These are phyloP conservation scores for Agonum fuliginosum DNA, from an alignment of 2,888 invertebrate genomes.

Conservation along the genomic window DNA sequence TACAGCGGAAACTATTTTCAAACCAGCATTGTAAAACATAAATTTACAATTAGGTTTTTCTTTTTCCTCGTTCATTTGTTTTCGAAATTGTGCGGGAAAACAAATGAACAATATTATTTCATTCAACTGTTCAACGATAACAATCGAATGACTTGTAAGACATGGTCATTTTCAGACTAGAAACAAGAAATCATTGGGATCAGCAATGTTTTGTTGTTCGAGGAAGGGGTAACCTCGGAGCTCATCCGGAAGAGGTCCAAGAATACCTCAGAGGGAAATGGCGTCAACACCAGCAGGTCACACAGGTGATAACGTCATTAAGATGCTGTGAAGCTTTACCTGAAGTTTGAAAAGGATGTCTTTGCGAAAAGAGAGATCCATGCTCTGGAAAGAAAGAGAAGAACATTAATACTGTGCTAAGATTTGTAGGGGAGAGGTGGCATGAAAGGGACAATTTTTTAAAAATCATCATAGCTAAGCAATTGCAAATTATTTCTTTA, in stretches of 20 bases:
- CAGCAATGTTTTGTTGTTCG: conserved; percentile 19
- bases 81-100: conserved; percentile 35
- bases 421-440: too few relatives aligned
- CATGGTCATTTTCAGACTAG: not conserved
- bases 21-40: conserved; percentile 23
- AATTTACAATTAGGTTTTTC: conserved; percentile 25
- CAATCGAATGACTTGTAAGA: not conserved
- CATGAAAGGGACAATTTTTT: too few relatives aligned
- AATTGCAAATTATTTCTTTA: too few relatives aligned
- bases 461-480: too few relatives aligned
- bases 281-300: conserved; percentile 55
- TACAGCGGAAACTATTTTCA: conserved; percentile 4
- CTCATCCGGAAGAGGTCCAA: conserved; percentile 39
- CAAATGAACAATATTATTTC: not conserved
- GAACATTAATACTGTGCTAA: not conserved
- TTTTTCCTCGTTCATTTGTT: not conserved
- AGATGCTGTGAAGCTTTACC: conserved; percentile 6
- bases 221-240: conserved; percentile 38
- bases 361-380: conserved; percentile 1
- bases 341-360: conserved; percentile 45
- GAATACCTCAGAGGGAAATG: conserved; percentile 24
- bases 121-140: not conserved
- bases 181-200: conserved; percentile 29
- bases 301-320: conserved; percentile 44
- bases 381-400: conserved; percentile 27